Evolutionary conservation across 2,797 vertebrate genomes (phyloP).

Genomic region (Loris lydekkerianus): DNA sequence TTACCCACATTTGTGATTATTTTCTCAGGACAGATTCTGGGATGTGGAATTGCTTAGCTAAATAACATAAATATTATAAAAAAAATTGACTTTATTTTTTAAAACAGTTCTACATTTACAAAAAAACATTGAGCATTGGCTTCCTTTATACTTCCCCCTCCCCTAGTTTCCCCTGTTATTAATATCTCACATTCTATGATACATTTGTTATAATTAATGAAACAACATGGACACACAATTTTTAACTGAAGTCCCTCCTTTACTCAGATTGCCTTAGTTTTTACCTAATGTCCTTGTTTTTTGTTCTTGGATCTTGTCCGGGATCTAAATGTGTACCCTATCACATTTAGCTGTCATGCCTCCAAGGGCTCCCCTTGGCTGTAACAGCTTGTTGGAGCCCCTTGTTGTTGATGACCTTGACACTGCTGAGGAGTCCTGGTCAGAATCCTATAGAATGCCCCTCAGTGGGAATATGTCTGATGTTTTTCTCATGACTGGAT

Average conservation of each 20-base stretch:
- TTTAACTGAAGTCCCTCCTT: background rate
- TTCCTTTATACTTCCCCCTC: background rate
- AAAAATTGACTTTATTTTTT: background rate
- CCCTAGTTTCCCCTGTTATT: background rate
- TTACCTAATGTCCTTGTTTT: background rate
- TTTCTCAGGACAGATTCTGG: conserved; percentile 6
- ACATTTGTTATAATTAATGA: background rate
- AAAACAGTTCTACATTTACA: background rate
- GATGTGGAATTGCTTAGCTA: background rate
- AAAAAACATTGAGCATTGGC: background rate
- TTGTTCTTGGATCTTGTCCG: background rate
- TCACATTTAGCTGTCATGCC: background rate
- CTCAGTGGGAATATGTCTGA: background rate
- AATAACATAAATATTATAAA: background rate
- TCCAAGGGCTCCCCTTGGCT: background rate
- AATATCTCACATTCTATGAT: background rate
- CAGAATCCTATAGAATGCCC: background rate
- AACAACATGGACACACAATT: background rate
- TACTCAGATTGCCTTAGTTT: conserved; percentile 19
- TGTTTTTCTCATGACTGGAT: background rate
- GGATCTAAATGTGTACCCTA: too few relatives aligned
- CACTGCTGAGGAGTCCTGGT: background rate
- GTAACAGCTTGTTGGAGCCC: background rate
- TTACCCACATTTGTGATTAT: conserved; percentile 13
- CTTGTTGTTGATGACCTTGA: background rate